Percentiles rank a stretch among this genome's conserved stretches.
Evolutionary conservation across 2,888 invertebrate genomes (phyloP).

Genomic region (Cybosia mesomella): DNA sequence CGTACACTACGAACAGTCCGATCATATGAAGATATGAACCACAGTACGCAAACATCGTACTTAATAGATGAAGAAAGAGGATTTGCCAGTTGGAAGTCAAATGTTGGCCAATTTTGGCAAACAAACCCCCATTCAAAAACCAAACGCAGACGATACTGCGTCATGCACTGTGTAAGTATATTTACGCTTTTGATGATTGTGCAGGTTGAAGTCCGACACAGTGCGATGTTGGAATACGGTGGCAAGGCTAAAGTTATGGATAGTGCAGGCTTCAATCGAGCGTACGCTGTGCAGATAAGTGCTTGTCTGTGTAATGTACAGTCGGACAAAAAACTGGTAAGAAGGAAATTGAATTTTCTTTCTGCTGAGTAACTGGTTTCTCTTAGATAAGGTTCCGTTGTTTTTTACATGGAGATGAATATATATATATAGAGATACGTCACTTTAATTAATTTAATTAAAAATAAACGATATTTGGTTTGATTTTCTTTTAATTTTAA

Average conservation of each 20-base stretch:
- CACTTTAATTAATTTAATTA: background rate
- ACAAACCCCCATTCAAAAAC: slow-evolving; percentile 36
- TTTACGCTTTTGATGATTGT: slow-evolving; percentile 5
- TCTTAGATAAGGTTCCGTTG: slow-evolving; percentile 4
- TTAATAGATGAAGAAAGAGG: slow-evolving; percentile 44
- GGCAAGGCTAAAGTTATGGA: slow-evolving; percentile 65
- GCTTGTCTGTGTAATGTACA: slow-evolving; percentile 59
- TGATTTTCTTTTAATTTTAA: no score
- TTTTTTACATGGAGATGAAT: background rate
- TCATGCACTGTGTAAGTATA: slow-evolving; percentile 14
- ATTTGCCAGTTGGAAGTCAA: slow-evolving; percentile 50
- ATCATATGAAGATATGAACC: slow-evolving; percentile 25
- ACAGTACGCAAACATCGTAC: slow-evolving; percentile 35
- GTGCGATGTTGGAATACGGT: slow-evolving; percentile 58
- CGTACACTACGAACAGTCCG: background rate
- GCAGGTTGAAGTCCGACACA: slow-evolving; percentile 28
- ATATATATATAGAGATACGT: background rate
- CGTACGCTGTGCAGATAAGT: slow-evolving; percentile 70
- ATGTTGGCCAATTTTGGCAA: slow-evolving; percentile 55
- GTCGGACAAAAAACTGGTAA: slow-evolving; percentile 48
- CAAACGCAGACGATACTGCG: slow-evolving; percentile 37
- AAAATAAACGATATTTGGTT: background rate
- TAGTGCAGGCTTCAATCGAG: slow-evolving; percentile 73
- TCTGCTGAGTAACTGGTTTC: slow-evolving; percentile 22
- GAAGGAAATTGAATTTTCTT: slow-evolving; percentile 44